Evolutionary conservation across 2,113 vertebrate species (phyloP).

Genomic region (Varanus salvator): DNA sequence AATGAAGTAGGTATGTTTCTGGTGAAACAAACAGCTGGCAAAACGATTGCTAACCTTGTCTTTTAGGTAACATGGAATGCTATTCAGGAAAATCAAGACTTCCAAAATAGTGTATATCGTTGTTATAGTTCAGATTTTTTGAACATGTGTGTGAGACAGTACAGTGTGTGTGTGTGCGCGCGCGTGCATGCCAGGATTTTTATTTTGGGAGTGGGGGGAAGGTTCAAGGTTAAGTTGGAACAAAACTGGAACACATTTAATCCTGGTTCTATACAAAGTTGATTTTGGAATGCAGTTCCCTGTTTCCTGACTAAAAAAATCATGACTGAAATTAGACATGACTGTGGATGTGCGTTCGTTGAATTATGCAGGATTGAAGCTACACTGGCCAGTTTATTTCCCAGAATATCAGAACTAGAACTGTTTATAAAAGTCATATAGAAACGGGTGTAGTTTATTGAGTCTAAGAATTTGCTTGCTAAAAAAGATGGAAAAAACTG

Average conservation of each 20-base stretch:
- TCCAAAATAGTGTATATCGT: neutral
- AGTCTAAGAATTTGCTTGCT: conserved; percentile 20
- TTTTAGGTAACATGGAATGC: neutral
- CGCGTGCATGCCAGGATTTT: no score
- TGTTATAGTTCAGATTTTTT: neutral
- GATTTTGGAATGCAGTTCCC: no score
- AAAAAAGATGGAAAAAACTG: neutral
- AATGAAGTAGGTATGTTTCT: neutral
- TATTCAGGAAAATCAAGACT: neutral
- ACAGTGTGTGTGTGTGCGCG: no score
- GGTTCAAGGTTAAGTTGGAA: no score
- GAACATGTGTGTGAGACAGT: no score
- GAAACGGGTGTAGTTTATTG: neutral
- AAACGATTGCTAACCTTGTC: neutral
- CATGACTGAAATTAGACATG: neutral
- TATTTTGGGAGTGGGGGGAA: no score
- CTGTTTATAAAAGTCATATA: neutral
- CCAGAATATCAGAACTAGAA: neutral
- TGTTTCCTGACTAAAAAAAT: neutral
- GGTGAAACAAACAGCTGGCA: neutral
- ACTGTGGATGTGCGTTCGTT: neutral
- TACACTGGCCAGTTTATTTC: neutral
- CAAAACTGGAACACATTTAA: no score
- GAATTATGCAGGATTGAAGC: neutral
- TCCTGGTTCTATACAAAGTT: neutral